A percentile compares a stretch with the other conserved stretches of the same genome.
phyloP scores from a whole-genome alignment of 2,797 vertebrate genomes.

The Psittacula derbiana region DNA sequence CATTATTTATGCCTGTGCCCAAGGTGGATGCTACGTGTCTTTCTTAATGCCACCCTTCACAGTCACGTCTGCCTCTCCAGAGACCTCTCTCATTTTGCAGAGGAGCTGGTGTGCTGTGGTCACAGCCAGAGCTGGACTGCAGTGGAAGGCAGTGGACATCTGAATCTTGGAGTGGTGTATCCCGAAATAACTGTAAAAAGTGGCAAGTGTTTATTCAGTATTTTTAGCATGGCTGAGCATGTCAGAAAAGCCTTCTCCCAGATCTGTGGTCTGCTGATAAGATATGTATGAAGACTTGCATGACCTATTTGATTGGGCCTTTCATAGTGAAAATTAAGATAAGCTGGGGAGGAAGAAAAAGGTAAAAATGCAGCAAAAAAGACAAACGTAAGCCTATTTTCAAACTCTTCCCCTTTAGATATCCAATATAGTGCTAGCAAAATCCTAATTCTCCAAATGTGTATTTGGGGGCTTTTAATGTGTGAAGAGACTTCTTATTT shows the following conservation, averaged over 20 bases:
- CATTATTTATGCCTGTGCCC: fast-evolving
- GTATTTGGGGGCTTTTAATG: background rate
- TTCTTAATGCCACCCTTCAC: background rate
- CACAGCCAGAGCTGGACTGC: background rate
- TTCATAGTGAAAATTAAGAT: background rate
- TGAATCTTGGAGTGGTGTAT: fast-evolving
- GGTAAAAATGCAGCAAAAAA: background rate
- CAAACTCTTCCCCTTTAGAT: background rate
- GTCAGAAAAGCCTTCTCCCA: background rate
- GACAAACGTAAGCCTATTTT: slow-evolving; percentile 8
- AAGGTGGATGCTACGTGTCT: background rate
- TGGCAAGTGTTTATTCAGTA: background rate
- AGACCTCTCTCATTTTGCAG: background rate
- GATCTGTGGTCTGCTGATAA: slow-evolving; percentile 15
- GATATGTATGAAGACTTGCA: background rate
- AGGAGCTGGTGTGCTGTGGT: background rate
- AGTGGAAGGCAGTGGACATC: background rate
- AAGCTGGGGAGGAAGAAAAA: background rate
- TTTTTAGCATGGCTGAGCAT: background rate
- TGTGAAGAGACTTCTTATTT: background rate
- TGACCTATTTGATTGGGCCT: background rate
- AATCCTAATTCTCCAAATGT: slow-evolving; percentile 18
- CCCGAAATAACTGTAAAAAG: background rate
- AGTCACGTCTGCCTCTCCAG: background rate
- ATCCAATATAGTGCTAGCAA: background rate